phyloP scores from a whole-genome alignment of 2,797 vertebrate species.

The Cetoscarus ocellatus region DNA sequence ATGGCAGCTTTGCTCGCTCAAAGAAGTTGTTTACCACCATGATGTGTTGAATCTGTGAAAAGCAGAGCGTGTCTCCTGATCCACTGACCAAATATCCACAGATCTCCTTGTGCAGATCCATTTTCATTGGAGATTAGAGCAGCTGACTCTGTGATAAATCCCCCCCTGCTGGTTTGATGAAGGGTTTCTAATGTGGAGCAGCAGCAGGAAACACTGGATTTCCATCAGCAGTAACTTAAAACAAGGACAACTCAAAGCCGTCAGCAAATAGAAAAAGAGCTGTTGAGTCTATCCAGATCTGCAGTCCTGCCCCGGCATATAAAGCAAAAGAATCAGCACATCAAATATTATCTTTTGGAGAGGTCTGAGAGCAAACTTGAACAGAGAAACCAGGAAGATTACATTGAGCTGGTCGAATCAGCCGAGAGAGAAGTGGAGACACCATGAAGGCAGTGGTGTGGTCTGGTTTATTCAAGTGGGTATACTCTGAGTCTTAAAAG shows the following conservation, averaged over 20 bases:
- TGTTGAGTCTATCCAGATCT: not conserved
- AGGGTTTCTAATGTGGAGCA: not conserved
- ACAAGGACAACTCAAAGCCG: not conserved
- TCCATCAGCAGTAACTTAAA: not conserved
- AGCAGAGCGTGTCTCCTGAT: not conserved
- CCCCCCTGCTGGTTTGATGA: not conserved
- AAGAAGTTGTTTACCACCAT: not conserved
- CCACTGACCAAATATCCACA: not conserved
- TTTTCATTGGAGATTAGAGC: not conserved
- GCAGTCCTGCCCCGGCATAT: not conserved
- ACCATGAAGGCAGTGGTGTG: too few relatives aligned
- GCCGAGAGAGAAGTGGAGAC: too few relatives aligned
- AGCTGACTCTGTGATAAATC: not conserved
- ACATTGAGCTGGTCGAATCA: too few relatives aligned
- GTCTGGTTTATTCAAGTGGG: too few relatives aligned
- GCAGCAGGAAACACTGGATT: not conserved
- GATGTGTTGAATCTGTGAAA: not conserved
- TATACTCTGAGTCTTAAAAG: too few relatives aligned
- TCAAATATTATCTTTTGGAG: not conserved
- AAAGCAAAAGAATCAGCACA: not conserved
- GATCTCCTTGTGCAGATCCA: not conserved
- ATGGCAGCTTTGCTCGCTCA: not conserved
- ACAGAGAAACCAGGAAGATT: not conserved
- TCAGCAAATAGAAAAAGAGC: not conserved
- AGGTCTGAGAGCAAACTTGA: not conserved